These are phyloP conservation scores for Cosmia trapezina DNA, from an alignment of 2,888 invertebrate genomes.

Conservation along the genomic window DNA sequence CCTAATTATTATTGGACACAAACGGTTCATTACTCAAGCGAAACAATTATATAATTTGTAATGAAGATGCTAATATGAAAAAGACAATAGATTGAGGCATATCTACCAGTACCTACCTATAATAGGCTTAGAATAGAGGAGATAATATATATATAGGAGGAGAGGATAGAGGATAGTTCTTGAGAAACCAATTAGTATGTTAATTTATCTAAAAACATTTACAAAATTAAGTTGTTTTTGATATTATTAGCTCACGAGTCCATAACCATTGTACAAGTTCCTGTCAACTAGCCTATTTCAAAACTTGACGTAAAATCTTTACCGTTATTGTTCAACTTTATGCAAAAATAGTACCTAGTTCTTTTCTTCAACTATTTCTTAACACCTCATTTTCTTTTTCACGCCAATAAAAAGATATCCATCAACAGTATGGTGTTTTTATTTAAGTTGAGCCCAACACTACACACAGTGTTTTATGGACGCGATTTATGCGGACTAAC, in stretches of 20 bases:
- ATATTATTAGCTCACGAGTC: too few relatives aligned
- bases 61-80: conserved; percentile 1
- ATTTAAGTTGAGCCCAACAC: conserved; percentile 34
- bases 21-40: background rate
- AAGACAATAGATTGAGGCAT: background rate
- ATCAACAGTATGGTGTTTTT: conserved; percentile 30
- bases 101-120: background rate
- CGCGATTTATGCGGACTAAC: conserved; percentile 56
- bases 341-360: background rate
- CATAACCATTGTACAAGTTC: background rate
- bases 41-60: background rate
- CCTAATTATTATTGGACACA: background rate
- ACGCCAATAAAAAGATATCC: conserved; percentile 15
- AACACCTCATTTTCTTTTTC: conserved; percentile 9
- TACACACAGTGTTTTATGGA: conserved; percentile 59
- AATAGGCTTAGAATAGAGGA: background rate
- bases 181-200: background rate
- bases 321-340: background rate
- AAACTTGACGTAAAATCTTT: background rate
- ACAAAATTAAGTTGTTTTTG: background rate
- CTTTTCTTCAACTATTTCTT: background rate
- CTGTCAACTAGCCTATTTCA: background rate
- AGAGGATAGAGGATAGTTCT: too few relatives aligned
- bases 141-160: too few relatives aligned
- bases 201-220: background rate